Base-by-base conservation (phyloP, 2,797 vertebrate genomes). In the Xiphophorus birchmanni region DNA sequence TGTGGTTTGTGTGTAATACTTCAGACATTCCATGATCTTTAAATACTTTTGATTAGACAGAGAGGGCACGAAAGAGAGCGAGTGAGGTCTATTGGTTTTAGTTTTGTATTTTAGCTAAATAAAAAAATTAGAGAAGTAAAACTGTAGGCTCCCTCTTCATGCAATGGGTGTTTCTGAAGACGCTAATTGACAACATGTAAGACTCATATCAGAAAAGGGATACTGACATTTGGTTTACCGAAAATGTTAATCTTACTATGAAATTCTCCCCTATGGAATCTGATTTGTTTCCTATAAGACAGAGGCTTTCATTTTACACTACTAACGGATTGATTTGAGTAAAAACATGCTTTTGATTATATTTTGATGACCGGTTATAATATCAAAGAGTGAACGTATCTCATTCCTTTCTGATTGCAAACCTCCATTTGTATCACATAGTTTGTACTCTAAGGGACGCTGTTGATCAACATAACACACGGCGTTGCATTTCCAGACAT, bases 361-460 rank as follows among this genome's bases (percentile, higher is more conserved):
- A 2, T 44, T 44, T 10, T 44, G 2, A 44, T 44, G 42, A 11
- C 9, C 2, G 9, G 9, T 44, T 44, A 37, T 37, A 3, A 11
- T 35, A 1, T 63, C 6, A 29, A 13, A 29, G 56, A 12, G 1
- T 5, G 13, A 2, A 11, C 0, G 10, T 58, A 6, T 56, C 26
- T n/a, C 26, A 11, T 4, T 58, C 56, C 2, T 29, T 58, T 29
- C 3, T 13, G n/a, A 29, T 5, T 29, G 0, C 2, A 58, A 58
- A n/a, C 13, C n/a, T 32, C 13, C 13, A 63, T 40, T 40, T 67
- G 35, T 40, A 67, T 40, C 3, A 10, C 63, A 8, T 2, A 40
- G 10, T 67, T 13, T 84, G 45, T 12, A 86, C 89, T 87, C 79
- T 85, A 74, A 90, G 91, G 23, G 89, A 89, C 91, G 89, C 89